Base-by-base conservation (phyloP, 2,113 vertebrate genomes). In the Equus quagga region DNA sequence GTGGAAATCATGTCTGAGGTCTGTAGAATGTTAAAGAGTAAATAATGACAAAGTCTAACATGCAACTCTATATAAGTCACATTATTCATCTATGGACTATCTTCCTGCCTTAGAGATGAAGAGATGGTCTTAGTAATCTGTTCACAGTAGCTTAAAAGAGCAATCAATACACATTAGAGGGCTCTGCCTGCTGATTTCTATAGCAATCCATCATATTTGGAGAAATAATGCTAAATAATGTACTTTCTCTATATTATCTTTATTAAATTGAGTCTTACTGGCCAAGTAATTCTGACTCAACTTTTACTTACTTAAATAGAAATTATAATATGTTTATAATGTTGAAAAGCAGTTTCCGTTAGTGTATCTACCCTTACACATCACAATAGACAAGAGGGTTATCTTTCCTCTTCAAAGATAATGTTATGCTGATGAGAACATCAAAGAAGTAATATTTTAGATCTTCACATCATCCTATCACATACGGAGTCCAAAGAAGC, bases 1-100 rank as follows among this genome's bases (percentile, higher is more conserved):
- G 96, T 97, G 91, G 96, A 98, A 98, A 96, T 97, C 92, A 88
- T 83, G 93, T 91, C 88, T 98, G 98, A 98, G 96, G 97, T 98
- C 94, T 98, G 97, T 92, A 98, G 95, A 97, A 97, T 84, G 95
- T 97, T 98, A 88, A 97, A 78, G 98, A 95, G 96, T 97, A 95
- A 98, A 97, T 97, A 98, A 98, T 97, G 70, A 96, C 31, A 21
- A 98, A 97, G 2, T 97, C 98, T 98, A 96, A 98, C 98, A 97
- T 98, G 98, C 98, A 98, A 95, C 97, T 98, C 97, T 96, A 98
- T 94, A 83, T 94, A 98, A 98, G 96, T 98, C 96, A 97, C 97
- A 97, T 97, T 98, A 97, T 96, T 98, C 41, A 44, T 95, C 97
- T 98, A 97, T 72, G 98, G 97, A 97, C 84, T 95, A 98, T 83